phyloP scores from a whole-genome alignment of 2,113 vertebrate species.

The Mystacornis crossleyi region DNA sequence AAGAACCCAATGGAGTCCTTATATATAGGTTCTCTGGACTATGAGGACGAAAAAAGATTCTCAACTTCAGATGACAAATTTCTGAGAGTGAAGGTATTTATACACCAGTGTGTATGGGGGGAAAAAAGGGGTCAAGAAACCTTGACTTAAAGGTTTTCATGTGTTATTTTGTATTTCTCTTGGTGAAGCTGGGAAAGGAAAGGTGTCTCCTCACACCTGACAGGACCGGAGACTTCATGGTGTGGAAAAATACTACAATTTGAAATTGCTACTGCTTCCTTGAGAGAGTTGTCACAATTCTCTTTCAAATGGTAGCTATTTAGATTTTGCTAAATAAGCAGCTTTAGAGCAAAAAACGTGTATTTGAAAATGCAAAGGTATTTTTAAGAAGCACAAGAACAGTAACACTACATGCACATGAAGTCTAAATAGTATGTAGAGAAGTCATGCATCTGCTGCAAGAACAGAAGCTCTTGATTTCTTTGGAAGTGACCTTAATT shows the following conservation, averaged over 20 bases:
- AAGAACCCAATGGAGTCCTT: neutral
- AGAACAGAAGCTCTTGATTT: neutral
- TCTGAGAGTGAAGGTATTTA: neutral
- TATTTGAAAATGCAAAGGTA: neutral
- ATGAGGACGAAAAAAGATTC: neutral
- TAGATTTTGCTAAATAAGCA: conserved; percentile 6
- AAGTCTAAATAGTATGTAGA: neutral
- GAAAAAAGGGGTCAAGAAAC: neutral
- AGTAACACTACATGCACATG: neutral
- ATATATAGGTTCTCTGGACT: neutral
- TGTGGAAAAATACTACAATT: neutral
- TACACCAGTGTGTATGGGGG: fast-evolving
- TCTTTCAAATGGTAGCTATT: neutral
- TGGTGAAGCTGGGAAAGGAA: neutral
- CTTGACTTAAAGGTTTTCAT: neutral
- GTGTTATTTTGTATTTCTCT: neutral
- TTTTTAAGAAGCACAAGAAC: neutral
- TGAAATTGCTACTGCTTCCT: neutral
- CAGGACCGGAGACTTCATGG: neutral
- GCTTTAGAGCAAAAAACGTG: neutral
- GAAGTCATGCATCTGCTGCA: neutral
- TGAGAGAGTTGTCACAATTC: neutral
- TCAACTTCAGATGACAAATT: neutral
- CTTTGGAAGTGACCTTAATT: neutral
- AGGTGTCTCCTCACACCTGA: neutral